Evolutionary conservation across 2,797 vertebrate genomes (phyloP).

Genomic region (Intellagama lesueurii): DNA sequence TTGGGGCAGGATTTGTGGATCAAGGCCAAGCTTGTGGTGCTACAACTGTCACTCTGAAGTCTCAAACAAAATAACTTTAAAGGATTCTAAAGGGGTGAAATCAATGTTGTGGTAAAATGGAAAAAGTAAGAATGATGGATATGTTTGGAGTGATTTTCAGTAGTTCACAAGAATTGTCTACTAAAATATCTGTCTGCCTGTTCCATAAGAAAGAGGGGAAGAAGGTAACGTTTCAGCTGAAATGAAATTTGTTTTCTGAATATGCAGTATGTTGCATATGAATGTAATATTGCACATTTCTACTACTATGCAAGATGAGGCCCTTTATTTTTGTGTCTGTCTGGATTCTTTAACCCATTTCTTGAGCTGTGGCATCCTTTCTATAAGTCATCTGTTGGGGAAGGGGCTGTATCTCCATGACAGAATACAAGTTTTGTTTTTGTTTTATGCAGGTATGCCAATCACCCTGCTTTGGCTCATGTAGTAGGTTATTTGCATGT

Average conservation of each 20-base stretch:
- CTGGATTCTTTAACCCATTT: neutral
- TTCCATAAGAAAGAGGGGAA: neutral
- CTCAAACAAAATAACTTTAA: neutral
- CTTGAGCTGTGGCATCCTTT: neutral
- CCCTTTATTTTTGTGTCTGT: neutral
- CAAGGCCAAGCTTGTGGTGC: neutral
- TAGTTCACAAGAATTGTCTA: neutral
- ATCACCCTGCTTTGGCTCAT: too few species aligned
- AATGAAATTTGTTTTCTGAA: neutral
- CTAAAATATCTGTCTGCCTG: neutral
- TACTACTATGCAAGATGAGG: neutral
- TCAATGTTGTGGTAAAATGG: slow-evolving; percentile 13
- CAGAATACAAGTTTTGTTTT: too few species aligned
- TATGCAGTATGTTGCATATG: neutral
- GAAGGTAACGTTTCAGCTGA: neutral
- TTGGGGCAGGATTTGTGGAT: neutral
- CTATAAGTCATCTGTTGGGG: neutral
- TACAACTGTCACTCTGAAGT: neutral
- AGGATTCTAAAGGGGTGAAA: neutral
- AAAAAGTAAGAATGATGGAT: neutral
- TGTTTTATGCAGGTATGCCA: too few species aligned
- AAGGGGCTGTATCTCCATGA: neutral
- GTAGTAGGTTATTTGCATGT: too few species aligned
- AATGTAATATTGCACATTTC: neutral
- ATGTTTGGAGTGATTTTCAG: slow-evolving; percentile 4